Evolutionary conservation across 2,888 invertebrate genomes (phyloP).

Genomic region (Ectemnius continuus): DNA sequence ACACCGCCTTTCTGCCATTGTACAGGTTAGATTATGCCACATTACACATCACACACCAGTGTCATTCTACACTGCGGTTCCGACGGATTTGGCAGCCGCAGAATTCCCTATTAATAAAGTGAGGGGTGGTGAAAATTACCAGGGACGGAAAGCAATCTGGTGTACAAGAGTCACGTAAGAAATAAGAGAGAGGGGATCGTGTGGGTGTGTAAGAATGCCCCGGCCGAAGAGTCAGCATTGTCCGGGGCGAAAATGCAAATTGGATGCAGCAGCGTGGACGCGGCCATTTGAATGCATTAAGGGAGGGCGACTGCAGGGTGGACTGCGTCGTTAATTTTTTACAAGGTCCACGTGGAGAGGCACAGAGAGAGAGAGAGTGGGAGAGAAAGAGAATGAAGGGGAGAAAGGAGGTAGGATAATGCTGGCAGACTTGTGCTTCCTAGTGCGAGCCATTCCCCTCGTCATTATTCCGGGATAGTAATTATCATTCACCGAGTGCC

Average conservation of each 20-base stretch:
- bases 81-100: too few relatives aligned
- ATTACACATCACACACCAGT: too few relatives aligned
- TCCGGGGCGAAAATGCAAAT: constrained; percentile 55
- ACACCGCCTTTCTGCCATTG: too few relatives aligned
- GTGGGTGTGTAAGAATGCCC: too few relatives aligned
- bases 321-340: constrained; percentile 55
- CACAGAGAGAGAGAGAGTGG: constrained; percentile 30
- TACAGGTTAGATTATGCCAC: too few relatives aligned
- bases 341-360: constrained; percentile 27
- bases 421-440: not conserved
- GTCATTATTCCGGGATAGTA: constrained; percentile 24
- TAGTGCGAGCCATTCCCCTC: constrained; percentile 8
- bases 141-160: too few relatives aligned
- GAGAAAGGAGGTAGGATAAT: constrained; percentile 10
- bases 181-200: not conserved
- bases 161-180: too few relatives aligned
- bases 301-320: constrained; percentile 10
- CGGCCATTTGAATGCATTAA: constrained; percentile 35
- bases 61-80: too few relatives aligned
- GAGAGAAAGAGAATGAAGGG: constrained; percentile 22
- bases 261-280: constrained; percentile 33
- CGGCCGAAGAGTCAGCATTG: constrained; percentile 31
- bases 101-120: too few relatives aligned
- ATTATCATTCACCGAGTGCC: constrained; percentile 23
- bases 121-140: too few relatives aligned